phyloP scores from a whole-genome alignment of 2,888 invertebrate genomes.

The Tuta absoluta region DNA sequence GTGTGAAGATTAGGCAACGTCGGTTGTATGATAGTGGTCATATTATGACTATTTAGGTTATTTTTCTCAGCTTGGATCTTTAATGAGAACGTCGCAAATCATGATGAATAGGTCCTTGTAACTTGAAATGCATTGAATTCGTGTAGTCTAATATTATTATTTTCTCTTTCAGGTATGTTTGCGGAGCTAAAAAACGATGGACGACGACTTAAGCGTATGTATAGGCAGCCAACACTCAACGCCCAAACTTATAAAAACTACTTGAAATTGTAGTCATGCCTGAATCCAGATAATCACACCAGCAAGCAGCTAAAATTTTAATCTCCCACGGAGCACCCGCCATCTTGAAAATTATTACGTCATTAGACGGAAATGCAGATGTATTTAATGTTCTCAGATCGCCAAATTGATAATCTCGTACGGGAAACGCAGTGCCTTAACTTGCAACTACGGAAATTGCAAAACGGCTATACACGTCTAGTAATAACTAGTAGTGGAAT shows the following conservation, averaged over 20 bases:
- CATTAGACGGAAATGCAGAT: conserved; percentile 22
- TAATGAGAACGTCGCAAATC: too few relatives aligned
- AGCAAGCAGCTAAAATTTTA: background rate
- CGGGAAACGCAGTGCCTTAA: conserved; percentile 39
- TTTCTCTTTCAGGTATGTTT: too few relatives aligned
- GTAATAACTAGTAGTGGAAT: conserved; percentile 33
- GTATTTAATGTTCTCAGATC: conserved; percentile 9
- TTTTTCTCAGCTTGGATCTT: too few relatives aligned
- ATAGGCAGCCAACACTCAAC: too few relatives aligned
- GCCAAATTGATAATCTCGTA: conserved; percentile 27
- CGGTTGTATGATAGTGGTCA: background rate
- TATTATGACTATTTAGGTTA: background rate
- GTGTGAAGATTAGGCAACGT: background rate
- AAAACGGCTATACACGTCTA: conserved; percentile 38
- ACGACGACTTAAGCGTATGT: too few relatives aligned
- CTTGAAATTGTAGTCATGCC: too few relatives aligned
- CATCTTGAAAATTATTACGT: background rate
- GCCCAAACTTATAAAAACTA: too few relatives aligned
- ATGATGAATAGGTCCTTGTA: too few relatives aligned
- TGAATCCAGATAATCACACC: too few relatives aligned
- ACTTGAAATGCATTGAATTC: too few relatives aligned
- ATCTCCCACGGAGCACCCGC: background rate
- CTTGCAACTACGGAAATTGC: conserved; percentile 44
- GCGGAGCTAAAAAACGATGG: too few relatives aligned
- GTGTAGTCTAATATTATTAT: too few relatives aligned